These are phyloP conservation scores for Dreissena polymorpha DNA, from an alignment of 1,140 invertebrate species.

Conservation along the genomic window DNA sequence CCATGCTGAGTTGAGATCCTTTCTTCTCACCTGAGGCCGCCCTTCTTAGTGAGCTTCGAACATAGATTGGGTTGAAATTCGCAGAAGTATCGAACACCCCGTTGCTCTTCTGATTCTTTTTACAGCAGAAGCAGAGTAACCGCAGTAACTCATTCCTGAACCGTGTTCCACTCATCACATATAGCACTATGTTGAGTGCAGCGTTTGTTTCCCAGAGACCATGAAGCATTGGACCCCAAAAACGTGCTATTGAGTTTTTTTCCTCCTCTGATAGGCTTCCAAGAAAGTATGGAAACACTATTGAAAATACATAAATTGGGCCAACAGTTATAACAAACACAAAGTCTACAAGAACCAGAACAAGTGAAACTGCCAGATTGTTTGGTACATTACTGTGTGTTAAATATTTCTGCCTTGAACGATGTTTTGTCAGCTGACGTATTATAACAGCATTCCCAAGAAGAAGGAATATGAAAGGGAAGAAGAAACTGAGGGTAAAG, in stretches of 20 bases:
- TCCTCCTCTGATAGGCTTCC: neutral
- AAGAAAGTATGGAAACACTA: conserved; percentile 32
- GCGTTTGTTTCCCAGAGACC: conserved; percentile 33
- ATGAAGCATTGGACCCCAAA: conserved; percentile 41
- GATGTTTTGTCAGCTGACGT: conserved; percentile 23
- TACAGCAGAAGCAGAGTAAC: conserved; percentile 36
- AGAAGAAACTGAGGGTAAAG: conserved; percentile 36
- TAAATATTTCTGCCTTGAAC: conserved; percentile 10
- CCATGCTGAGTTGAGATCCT: neutral
- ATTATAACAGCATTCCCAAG: conserved; percentile 42
- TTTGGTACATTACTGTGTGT: conserved; percentile 16
- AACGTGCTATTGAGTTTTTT: neutral
- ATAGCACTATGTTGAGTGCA: conserved; percentile 49
- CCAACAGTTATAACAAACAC: conserved; percentile 56
- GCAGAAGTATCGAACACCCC: conserved; percentile 39
- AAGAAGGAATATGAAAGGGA: conserved; percentile 34
- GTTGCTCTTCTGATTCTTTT: neutral
- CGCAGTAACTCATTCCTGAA: conserved; percentile 43
- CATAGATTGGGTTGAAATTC: neutral
- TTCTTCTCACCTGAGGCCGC: neutral
- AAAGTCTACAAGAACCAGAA: conserved; percentile 56
- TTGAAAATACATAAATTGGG: conserved; percentile 55
- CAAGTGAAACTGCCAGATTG: conserved; percentile 41
- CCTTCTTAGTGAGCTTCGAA: neutral
- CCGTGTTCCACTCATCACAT: conserved; percentile 42